A percentile compares a stretch with the other conserved stretches of the same genome.
Evolutionary conservation across 2,113 vertebrate species (phyloP).

Genomic region (Gorsachius goisagi): DNA sequence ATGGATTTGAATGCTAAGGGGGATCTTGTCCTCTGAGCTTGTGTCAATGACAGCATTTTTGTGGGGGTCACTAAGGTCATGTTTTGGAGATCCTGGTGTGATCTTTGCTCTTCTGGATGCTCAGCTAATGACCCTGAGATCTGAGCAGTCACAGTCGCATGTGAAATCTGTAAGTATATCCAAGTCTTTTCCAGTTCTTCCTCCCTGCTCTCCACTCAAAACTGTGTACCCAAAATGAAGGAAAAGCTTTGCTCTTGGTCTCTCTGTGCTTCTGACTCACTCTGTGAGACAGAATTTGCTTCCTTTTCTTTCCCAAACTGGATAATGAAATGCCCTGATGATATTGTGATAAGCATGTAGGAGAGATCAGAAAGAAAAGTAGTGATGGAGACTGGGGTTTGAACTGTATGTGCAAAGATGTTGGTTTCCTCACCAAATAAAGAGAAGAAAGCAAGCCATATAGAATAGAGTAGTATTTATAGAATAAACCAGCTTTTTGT

Average conservation of each 20-base stretch:
- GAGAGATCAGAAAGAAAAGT: not conserved
- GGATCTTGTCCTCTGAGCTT: not conserved
- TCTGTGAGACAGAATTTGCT: not conserved
- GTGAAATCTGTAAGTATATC: not conserved
- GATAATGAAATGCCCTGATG: not conserved
- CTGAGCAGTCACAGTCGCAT: not conserved
- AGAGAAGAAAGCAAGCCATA: not conserved
- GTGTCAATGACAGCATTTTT: not conserved
- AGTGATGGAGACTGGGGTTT: rapidly evolving
- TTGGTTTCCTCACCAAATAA: not conserved
- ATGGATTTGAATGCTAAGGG: rapidly evolving
- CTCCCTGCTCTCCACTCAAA: not conserved
- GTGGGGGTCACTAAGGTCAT: rapidly evolving
- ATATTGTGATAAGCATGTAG: not conserved
- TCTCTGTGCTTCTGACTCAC: not conserved
- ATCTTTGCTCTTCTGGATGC: not conserved
- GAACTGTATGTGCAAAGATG: not conserved
- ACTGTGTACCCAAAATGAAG: not conserved
- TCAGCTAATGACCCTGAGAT: not conserved
- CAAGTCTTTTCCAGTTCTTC: not conserved
- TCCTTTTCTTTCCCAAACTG: not conserved
- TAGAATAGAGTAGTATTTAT: not conserved
- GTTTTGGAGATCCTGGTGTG: not conserved
- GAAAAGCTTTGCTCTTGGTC: not conserved
- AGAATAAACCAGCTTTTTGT: not conserved